A percentile compares a stretch with the other conserved stretches of the same genome.
phyloP scores from a whole-genome alignment of 2,797 vertebrate genomes.

The Fistularia tabacaria region DNA sequence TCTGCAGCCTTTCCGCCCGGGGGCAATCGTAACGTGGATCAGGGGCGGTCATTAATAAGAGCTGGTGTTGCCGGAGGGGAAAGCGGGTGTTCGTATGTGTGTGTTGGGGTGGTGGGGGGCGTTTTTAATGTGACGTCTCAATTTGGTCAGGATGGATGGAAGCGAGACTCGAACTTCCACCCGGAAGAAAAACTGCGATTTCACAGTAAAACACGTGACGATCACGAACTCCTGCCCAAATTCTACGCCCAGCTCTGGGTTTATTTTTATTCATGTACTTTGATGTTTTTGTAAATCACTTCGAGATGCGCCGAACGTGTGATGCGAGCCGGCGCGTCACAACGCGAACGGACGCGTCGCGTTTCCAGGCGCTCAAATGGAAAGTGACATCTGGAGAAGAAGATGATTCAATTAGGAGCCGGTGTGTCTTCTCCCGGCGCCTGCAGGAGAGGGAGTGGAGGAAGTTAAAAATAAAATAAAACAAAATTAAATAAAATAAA shows the following conservation, averaged over 20 bases:
- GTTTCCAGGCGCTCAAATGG: constrained; percentile 88
- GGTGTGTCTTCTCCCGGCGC: constrained; percentile 70
- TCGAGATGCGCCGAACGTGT: too few species aligned
- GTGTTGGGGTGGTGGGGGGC: constrained; percentile 26
- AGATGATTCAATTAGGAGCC: constrained; percentile 82
- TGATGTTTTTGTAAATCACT: too few species aligned
- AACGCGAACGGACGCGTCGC: constrained; percentile 42
- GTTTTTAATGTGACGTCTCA: constrained; percentile 72
- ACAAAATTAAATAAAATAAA: background rate
- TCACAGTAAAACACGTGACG: background rate
- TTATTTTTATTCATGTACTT: too few species aligned
- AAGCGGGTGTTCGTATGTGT: too few species aligned
- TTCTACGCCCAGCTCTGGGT: too few species aligned
- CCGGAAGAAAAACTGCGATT: background rate
- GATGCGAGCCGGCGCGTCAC: background rate
- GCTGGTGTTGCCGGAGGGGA: constrained; percentile 43
- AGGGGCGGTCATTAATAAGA: constrained; percentile 72
- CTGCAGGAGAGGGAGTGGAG: constrained; percentile 22
- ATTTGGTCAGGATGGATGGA: constrained; percentile 41
- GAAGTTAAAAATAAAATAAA: background rate
- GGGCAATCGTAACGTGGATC: constrained; percentile 71
- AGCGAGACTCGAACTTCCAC: background rate
- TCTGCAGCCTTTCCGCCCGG: constrained; percentile 73
- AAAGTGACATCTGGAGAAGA: constrained; percentile 91
- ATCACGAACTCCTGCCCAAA: background rate